Base-by-base conservation (phyloP, 2,797 vertebrate genomes). In the Pangasius macronema region DNA sequence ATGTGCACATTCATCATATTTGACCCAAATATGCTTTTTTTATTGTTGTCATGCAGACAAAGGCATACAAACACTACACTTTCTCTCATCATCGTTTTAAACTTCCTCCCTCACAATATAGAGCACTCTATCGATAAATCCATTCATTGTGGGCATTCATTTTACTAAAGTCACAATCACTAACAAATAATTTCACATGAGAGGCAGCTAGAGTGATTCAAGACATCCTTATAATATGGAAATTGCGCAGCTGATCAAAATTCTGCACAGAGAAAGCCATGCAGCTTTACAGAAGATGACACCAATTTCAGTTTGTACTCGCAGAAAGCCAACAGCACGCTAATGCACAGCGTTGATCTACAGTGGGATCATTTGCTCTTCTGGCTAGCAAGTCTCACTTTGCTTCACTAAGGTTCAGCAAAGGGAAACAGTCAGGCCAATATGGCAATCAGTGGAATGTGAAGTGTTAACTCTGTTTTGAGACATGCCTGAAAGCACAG, bases 131-230 rank as follows among this genome's bases (percentile, higher is more conserved):
- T 85, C 83, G 84, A 89, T 90, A 72, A 67, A 91, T 90, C 79
- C 89, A 86, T 83, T 83, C 76, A 87, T 83, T 86, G 51, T 36
- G 68, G 86, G 72, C 49, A 86, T 88, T 90, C 86, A 87, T 88
- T 91, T 67, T 51, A 46, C 16, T 53, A 67, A 88, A 89, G 67
- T 73, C 86, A 42, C 82, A 88, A 89, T 87, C 88, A 20, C 86
- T 79, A 77, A 27, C 22, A 24, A 63, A 88, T 86, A 63, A 82
- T 85, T 83, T 85, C n/a, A 53, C 33, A 85, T 30, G 68, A 68
- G 79, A 72, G 39, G 85, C 2, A 72, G 72, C 84, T 85, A 53
- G 1, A 24, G 27, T 18, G 27, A 80, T 24, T 27, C 53, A 51
- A 80, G 73, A 82, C 63, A 36, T 55, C 73, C 57, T 16, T 70